These are phyloP conservation scores for Limonius californicus DNA, from an alignment of 1,140 invertebrate species.

Conservation along the genomic window DNA sequence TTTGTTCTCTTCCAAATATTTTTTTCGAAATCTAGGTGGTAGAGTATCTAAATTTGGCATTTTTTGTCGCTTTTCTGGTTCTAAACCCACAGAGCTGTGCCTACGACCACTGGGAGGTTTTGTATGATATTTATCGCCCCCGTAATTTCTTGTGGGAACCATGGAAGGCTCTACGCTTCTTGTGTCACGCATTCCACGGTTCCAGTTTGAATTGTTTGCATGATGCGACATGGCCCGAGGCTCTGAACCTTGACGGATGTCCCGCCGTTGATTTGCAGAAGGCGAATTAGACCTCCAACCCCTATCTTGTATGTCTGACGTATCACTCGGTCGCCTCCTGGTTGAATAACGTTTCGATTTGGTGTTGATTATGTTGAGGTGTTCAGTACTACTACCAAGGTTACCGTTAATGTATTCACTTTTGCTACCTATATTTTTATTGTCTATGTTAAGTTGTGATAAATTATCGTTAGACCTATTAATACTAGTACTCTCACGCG, in stretches of 20 bases:
- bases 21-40: slow-evolving; percentile 53
- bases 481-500: slow-evolving; percentile 45
- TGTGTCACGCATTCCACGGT: slow-evolving; percentile 49
- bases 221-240: slow-evolving; percentile 41
- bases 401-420: slow-evolving; percentile 24
- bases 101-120: slow-evolving; percentile 55
- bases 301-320: slow-evolving; percentile 43
- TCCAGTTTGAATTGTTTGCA: slow-evolving; percentile 33
- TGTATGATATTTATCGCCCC: slow-evolving; percentile 47
- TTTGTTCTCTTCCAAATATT: slow-evolving; percentile 52
- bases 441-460: neutral
- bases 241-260: slow-evolving; percentile 51
- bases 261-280: slow-evolving; percentile 30
- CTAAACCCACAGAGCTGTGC: slow-evolving; percentile 45
- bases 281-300: slow-evolving; percentile 47
- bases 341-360: slow-evolving; percentile 37
- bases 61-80: slow-evolving; percentile 41
- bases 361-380: neutral
- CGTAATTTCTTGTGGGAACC: slow-evolving; percentile 25
- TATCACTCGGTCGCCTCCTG: slow-evolving; percentile 41
- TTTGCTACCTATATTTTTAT: slow-evolving; percentile 31
- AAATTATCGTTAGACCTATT: slow-evolving; percentile 8
- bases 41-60: slow-evolving; percentile 47
- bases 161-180: slow-evolving; percentile 52
- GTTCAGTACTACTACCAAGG: neutral